phyloP scores from a whole-genome alignment of 92 coral and sea anemone genomes.

The Siderastrea radians region DNA sequence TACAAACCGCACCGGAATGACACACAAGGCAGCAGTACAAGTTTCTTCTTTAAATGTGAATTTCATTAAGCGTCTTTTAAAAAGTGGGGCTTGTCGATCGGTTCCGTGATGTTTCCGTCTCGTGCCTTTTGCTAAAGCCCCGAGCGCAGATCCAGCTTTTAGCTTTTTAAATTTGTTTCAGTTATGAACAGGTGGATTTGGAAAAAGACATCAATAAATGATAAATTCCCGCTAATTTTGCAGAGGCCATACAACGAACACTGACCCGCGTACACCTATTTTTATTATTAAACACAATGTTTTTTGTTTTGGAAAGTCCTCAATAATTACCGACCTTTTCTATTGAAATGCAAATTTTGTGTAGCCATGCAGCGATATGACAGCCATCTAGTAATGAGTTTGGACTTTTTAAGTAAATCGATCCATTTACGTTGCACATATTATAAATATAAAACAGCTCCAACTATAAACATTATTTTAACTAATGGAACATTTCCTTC shows the following conservation, averaged over 20 bases:
- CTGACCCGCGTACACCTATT: background rate
- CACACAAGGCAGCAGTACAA: background rate
- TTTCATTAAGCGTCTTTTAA: background rate
- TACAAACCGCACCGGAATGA: background rate
- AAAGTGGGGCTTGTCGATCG: background rate
- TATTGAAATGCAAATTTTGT: constrained; percentile 39
- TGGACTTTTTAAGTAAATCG: background rate
- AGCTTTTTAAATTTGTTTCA: background rate
- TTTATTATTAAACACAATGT: background rate
- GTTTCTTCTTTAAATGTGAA: background rate
- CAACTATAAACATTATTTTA: background rate
- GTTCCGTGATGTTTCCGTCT: background rate
- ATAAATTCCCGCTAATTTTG: background rate
- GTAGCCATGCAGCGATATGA: background rate
- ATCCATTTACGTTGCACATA: background rate
- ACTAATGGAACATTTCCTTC: background rate
- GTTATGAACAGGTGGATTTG: constrained; percentile 3
- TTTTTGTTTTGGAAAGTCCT: constrained; percentile 33
- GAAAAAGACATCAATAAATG: constrained; percentile 1
- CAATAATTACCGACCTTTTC: background rate
- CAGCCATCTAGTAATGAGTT: background rate
- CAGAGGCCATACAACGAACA: constrained; percentile 7
- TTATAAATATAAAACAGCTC: no score
- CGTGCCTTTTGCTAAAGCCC: background rate
- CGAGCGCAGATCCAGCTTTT: background rate